A percentile compares a stretch with the other conserved stretches of the same genome.
Conservation (phyloP, 1,140 invertebrate genomes). For the Tetragonula clypearis region DNA sequence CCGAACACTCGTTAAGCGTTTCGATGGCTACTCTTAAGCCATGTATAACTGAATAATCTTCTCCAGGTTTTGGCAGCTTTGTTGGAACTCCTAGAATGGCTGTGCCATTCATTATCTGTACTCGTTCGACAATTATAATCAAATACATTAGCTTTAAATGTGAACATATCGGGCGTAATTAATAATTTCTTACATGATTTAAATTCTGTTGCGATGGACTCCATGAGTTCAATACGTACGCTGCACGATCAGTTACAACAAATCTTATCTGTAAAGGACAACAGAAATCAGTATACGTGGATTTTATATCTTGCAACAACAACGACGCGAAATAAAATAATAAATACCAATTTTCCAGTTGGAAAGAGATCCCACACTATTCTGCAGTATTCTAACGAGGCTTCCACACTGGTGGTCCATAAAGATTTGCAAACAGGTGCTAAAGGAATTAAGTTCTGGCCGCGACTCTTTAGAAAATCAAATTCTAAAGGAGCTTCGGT, state of each 20-base stretch:
- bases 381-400: conserved; percentile 96
- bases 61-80: conserved; percentile 79
- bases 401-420: conserved; percentile 97
- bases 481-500: conserved; percentile 94
- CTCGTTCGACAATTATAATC: conserved; percentile 16
- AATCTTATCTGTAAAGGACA: conserved; percentile 86
- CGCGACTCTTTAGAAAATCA: conserved; percentile 90
- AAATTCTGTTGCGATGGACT: conserved; percentile 90
- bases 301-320: background rate
- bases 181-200: conserved; percentile 85
- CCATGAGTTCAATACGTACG: conserved; percentile 93
- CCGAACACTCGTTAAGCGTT: conserved; percentile 90
- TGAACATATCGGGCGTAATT: background rate
- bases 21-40: conserved; percentile 94
- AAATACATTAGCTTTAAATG: background rate
- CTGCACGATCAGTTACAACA: conserved; percentile 90
- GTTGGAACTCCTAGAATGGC: conserved; percentile 87
- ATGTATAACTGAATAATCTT: conserved; percentile 89
- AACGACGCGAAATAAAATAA: conserved; percentile 1
- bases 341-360: conserved; percentile 89
- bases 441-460: conserved; percentile 87
- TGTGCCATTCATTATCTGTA: conserved; percentile 87
- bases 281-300: conserved; percentile 5
- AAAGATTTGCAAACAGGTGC: conserved; percentile 93
- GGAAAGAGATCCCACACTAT: conserved; percentile 98